phyloP scores from a whole-genome alignment of 2,888 invertebrate species.

The Chalcosyrphus nemorum region DNA sequence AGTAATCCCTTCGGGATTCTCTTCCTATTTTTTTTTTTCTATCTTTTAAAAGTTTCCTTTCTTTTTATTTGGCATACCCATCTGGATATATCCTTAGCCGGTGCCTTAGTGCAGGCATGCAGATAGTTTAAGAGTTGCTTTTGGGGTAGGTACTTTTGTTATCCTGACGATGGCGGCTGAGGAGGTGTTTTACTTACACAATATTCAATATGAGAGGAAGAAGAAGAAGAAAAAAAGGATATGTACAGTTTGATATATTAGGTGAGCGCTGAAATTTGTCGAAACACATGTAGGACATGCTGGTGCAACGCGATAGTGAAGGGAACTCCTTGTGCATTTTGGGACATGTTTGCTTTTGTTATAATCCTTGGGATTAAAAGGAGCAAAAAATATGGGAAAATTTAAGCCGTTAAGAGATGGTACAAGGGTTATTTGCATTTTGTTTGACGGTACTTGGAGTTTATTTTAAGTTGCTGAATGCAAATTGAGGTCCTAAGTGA shows the following conservation, averaged over 20 bases:
- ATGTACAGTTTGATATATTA: conserved; percentile 38
- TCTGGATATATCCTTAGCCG: conserved; percentile 59
- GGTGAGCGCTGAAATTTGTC: conserved; percentile 41
- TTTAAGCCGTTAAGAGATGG: background rate
- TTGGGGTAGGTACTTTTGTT: conserved; percentile 38
- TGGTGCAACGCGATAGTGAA: background rate
- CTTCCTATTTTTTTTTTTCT: conserved; percentile 9
- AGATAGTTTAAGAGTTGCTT: conserved; percentile 58
- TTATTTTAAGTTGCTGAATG: background rate
- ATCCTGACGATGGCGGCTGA: conserved; percentile 23
- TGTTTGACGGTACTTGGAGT: background rate
- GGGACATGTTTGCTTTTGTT: too few species aligned
- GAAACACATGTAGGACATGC: conserved; percentile 24
- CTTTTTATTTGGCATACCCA: conserved; percentile 7
- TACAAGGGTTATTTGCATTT: background rate
- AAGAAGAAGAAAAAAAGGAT: conserved; percentile 14
- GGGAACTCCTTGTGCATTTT: too few species aligned
- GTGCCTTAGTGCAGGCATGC: conserved; percentile 67
- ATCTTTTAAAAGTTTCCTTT: conserved; percentile 25
- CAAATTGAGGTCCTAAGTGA: background rate
- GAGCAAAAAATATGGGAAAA: background rate
- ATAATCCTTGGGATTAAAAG: too few species aligned
- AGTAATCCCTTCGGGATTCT: conserved; percentile 69
- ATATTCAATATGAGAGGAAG: conserved; percentile 24
- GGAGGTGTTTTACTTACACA: conserved; percentile 25